Evolutionary conservation across 2,888 invertebrate genomes (phyloP).

Genomic region (Ochlodes sylvanus): DNA sequence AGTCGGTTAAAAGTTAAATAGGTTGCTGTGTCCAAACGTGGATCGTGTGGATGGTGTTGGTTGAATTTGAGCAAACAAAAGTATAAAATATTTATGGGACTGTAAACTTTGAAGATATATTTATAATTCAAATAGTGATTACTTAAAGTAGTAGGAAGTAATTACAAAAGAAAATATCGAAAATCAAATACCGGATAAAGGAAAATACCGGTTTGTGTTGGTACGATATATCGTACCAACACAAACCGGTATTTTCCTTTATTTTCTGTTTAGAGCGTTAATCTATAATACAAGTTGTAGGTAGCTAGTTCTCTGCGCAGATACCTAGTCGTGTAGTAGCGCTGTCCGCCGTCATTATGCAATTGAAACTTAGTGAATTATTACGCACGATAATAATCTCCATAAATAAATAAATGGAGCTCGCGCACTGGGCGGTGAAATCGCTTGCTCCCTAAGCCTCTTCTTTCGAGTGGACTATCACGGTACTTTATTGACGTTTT

Average conservation of each 20-base stretch:
- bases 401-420: conserved; percentile 78
- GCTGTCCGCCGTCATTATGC: conserved; percentile 81
- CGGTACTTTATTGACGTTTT: conserved; percentile 5
- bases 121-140: too few relatives aligned
- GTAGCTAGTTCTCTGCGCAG: conserved; percentile 24
- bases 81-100: too few relatives aligned
- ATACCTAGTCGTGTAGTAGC: conserved; percentile 62
- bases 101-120: too few relatives aligned
- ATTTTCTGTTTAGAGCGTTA: not conserved
- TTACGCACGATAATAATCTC: conserved; percentile 82
- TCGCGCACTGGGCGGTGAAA: conserved; percentile 43
- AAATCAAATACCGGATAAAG: not conserved
- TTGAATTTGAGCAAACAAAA: too few relatives aligned
- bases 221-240: not conserved
- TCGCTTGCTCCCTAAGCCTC: conserved; percentile 10
- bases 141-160: too few relatives aligned
- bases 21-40: too few relatives aligned
- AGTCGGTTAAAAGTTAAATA: too few relatives aligned
- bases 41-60: too few relatives aligned
- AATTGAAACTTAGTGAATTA: conserved; percentile 85
- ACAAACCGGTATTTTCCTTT: not conserved
- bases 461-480: conserved; percentile 12
- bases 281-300: conserved; percentile 13
- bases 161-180: too few relatives aligned
- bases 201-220: too few relatives aligned